Evolutionary conservation across 1,140 invertebrate species (phyloP), one percentile per base, ranked within the genome.

Genomic region (Apis dorsata): DNA sequence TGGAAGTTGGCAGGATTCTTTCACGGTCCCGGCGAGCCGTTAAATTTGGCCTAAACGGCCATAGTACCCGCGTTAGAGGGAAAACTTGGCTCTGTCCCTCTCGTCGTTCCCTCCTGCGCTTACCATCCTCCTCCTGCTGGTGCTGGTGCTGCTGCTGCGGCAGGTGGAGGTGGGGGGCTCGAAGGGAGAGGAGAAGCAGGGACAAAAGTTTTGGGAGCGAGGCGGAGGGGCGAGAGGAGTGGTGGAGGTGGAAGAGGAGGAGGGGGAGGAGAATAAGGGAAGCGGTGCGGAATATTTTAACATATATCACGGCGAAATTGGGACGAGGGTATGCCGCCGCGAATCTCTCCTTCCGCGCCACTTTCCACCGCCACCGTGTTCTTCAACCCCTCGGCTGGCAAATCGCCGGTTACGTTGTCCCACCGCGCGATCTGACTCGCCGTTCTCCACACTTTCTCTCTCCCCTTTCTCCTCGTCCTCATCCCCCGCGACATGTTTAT

Each of bases 61-160:
- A 90, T 90, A 85, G 88, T 92, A 86, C 72, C 88, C 90, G 88
- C 90, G 88, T 92, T 92, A 92, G 12, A 88, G 70, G 62, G 76
- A 80, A 34, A 88, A 88, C 73, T 88, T 85, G 81, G 53, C 66
- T 66, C n/a, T n/a, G 71, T 66, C 63, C 68, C 74, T 79, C 62
- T 68, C 65, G 74, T 59, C 78, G 63, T n/a, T 81, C 78, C 13
- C 13, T 12, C 1, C 13, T 49, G 62, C 70, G 73, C 83, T 84
- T 81, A 79, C 81, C 80, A 65, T 69, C 75, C 62, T 24, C 24
- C 24, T 24, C 24, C 0, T 24, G 24, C 24, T 24, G 24, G 24
- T 24, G 28, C 28, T 28, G 28, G 28, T 2, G 62, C 59, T 74
- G 65, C 53, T 44, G 86, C 51, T 59, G 21, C 9, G n/a, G 79